These are phyloP conservation scores for Aricia agestis DNA, from an alignment of 1,140 invertebrate genomes.

Conservation along the genomic window DNA sequence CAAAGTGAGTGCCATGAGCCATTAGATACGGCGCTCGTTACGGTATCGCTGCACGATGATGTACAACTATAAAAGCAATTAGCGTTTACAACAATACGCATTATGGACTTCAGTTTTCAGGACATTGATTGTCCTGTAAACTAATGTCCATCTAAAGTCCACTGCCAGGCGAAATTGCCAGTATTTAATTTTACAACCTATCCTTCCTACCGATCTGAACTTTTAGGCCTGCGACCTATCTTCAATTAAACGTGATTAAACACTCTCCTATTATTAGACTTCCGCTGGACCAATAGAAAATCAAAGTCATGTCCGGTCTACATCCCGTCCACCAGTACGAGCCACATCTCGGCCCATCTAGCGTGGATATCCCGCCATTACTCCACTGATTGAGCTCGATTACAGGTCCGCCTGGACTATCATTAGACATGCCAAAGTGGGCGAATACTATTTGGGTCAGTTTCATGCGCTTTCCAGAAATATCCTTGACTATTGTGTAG, in stretches of 20 bases:
- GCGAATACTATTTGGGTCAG: constrained; percentile 2
- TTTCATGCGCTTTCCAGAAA: neutral
- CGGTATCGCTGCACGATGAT: neutral
- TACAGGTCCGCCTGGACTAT: constrained; percentile 5
- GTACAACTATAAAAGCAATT: neutral
- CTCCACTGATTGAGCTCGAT: constrained; percentile 12
- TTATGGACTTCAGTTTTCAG: no score
- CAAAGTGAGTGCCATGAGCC: constrained; percentile 8
- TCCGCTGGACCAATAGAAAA: no score
- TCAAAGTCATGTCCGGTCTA: no score
- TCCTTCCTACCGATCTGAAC: no score
- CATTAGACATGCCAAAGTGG: constrained; percentile 9
- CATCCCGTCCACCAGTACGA: neutral
- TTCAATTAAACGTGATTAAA: no score
- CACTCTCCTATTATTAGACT: no score
- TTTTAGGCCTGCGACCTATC: no score
- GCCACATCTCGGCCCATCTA: neutral
- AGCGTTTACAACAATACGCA: neutral
- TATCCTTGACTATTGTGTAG: no score
- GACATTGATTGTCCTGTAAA: no score
- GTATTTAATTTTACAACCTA: no score
- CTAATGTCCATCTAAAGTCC: no score
- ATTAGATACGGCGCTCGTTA: neutral
- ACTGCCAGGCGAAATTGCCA: no score
- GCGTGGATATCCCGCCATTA: neutral